A percentile compares a stretch with the other conserved stretches of the same genome.
phyloP scores from a whole-genome alignment of 2,113 vertebrate genomes.

The Mormyrus lacerda region DNA sequence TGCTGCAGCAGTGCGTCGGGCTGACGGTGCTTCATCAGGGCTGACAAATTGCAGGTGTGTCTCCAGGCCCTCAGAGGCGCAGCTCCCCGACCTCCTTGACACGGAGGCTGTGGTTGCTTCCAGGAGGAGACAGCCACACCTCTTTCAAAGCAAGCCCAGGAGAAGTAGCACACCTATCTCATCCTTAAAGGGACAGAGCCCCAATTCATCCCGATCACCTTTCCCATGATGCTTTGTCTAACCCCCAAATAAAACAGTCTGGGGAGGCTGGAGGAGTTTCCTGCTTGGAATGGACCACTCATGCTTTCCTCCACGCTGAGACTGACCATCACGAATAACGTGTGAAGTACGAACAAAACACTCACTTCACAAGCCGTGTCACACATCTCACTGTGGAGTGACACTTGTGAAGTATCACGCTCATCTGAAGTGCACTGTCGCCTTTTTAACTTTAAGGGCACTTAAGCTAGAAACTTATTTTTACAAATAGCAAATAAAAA shows the following conservation, averaged over 20 bases:
- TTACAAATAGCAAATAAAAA: background rate
- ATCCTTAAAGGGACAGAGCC: background rate
- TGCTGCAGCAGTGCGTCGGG: slow-evolving; percentile 32
- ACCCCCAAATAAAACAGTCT: background rate
- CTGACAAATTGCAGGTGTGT: slow-evolving; percentile 67
- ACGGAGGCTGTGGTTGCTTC: background rate
- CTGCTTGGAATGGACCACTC: background rate
- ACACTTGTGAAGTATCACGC: background rate
- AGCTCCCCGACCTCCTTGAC: slow-evolving; percentile 17
- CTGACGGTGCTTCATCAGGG: slow-evolving; percentile 53
- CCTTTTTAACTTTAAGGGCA: background rate
- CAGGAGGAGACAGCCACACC: background rate
- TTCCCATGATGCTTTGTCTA: background rate
- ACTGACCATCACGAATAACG: background rate
- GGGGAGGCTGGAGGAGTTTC: background rate
- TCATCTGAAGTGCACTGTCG: background rate
- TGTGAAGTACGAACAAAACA: background rate
- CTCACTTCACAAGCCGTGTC: background rate
- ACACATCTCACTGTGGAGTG: background rate
- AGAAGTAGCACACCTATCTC: background rate
- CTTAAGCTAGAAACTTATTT: background rate
- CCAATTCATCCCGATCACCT: background rate
- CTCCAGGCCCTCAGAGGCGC: slow-evolving; percentile 46
- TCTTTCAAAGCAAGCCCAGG: background rate
- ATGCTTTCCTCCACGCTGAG: background rate